Base-by-base conservation (phyloP, 2,797 vertebrate species). In the Vespertilio murinus region DNA sequence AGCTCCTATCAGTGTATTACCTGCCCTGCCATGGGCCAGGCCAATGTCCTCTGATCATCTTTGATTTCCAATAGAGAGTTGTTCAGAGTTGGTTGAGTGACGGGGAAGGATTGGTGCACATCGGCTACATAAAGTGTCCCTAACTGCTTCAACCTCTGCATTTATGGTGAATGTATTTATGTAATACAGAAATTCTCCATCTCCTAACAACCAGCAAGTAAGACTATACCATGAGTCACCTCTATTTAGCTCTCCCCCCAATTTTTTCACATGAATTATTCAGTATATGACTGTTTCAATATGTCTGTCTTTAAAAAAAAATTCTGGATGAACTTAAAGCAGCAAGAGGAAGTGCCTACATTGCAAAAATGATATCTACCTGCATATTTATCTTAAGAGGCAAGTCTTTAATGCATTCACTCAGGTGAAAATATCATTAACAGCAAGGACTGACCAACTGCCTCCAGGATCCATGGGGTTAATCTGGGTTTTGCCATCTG, bases 211-310 rank as follows among this genome's bases (percentile, higher is more conserved):
- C 71, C 35, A 94, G 88, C 16, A 77, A 86, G 69, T 65, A 83
- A 70, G 61, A n/a, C 42, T 69, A n/a, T 67, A 91, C 87, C 0
- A 74, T 73, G 10, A 90, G 20, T n/a, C 70, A 93, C 64, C 96
- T 97, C 95, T 95, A 93, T 94, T 96, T 95, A 97, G 89, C 79
- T 97, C 88, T 90, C 80, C 93, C 95, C 96, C 96, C 23, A 96
- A 95, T 78, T 95, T 97, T 97, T 96, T 84, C 84, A 95, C 91
- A 97, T 97, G 95, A 96, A 97, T 97, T 96, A 97, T 96, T 96
- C 95, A 97, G 83, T 94, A 89, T 97, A 74, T 97, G 95, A 95
- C 96, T 94, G 78, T 96, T 96, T 96, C 93, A 96, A 96, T 97
- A 94, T 94, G 96, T 94, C 94, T 97, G 77, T 90, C 87, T 96